Percentiles rank a stretch among this genome's conserved stretches.
phyloP scores from a whole-genome alignment of 2,113 vertebrate species.

The Phocoena sinus region DNA sequence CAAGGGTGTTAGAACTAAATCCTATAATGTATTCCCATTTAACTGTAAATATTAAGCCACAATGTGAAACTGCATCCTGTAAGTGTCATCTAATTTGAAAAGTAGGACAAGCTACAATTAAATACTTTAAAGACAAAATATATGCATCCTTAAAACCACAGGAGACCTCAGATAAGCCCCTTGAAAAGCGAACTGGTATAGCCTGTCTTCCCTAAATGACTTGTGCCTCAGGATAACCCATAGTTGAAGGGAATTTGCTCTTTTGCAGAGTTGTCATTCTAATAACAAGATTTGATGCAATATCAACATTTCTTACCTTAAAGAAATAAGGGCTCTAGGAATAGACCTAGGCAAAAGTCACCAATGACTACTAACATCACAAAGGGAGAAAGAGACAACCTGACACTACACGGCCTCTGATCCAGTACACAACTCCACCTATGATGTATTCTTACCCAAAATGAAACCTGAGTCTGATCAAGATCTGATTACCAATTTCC shows the following conservation, averaged over 20 bases:
- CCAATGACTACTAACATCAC: neutral
- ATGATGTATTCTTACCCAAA: neutral
- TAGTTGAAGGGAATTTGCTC: neutral
- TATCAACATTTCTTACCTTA: neutral
- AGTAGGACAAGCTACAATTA: neutral
- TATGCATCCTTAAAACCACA: neutral
- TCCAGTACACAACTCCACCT: neutral
- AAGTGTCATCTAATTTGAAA: constrained; percentile 34
- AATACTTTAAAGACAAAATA: neutral
- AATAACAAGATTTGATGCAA: neutral
- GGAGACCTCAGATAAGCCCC: neutral
- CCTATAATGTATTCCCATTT: neutral
- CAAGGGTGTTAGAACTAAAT: neutral
- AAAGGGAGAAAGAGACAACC: neutral
- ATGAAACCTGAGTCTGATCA: neutral
- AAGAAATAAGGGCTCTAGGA: neutral
- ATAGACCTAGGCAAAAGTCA: neutral
- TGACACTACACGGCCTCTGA: neutral
- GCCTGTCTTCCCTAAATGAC: neutral
- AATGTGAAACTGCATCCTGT: neutral
- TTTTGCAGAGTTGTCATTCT: neutral
- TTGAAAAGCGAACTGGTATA: neutral
- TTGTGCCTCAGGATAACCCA: neutral
- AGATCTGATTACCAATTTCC: neutral
- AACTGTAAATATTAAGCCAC: constrained; percentile 16